Evolutionary conservation across 1,140 invertebrate species (phyloP).

Genomic region (Zaprionus inermis): DNA sequence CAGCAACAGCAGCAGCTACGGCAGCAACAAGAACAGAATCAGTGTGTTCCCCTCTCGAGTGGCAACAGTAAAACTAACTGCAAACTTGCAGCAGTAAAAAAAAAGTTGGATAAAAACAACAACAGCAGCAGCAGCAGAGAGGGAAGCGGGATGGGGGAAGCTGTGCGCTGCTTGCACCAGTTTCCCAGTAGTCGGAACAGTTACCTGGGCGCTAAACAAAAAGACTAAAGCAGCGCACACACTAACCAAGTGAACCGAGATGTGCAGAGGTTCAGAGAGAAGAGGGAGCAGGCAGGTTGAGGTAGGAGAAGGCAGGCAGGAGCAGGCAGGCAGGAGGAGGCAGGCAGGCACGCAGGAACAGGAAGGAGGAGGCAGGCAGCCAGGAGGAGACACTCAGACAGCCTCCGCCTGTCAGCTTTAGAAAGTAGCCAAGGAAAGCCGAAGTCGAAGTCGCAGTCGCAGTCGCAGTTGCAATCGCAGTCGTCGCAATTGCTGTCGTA

Average conservation of each 20-base stretch:
- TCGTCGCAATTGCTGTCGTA: no score
- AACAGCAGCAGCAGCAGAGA: slow-evolving; percentile 19
- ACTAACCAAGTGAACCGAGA: slow-evolving; percentile 60
- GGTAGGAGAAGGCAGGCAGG: slow-evolving; percentile 20
- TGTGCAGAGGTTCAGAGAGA: background rate
- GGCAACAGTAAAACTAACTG: slow-evolving; percentile 76
- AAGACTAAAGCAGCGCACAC: slow-evolving; percentile 37
- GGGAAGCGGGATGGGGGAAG: slow-evolving; percentile 7
- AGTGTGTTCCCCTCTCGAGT: background rate
- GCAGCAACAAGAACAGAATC: slow-evolving; percentile 16
- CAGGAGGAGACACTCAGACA: background rate
- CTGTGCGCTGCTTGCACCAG: slow-evolving; percentile 68
- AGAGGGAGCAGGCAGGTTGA: background rate
- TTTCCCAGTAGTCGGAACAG: slow-evolving; percentile 73
- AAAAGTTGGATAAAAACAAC: slow-evolving; percentile 27
- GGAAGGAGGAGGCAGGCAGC: slow-evolving; percentile 17
- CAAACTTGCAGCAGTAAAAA: slow-evolving; percentile 69
- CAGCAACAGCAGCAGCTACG: slow-evolving; percentile 31
- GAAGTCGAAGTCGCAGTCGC: slow-evolving; percentile 31
- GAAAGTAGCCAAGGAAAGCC: slow-evolving; percentile 69
- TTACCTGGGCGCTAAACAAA: slow-evolving; percentile 78
- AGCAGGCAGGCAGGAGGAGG: slow-evolving; percentile 9
- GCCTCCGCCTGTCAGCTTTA: slow-evolving; percentile 48
- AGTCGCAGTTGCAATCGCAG: slow-evolving; percentile 35
- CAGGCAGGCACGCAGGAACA: slow-evolving; percentile 14